Percentiles rank a stretch among this genome's conserved stretches.
These are phyloP conservation scores for Chrysogorgia sp. DNA, from an alignment of 92 coral and sea anemone genomes.

Conservation along the genomic window DNA sequence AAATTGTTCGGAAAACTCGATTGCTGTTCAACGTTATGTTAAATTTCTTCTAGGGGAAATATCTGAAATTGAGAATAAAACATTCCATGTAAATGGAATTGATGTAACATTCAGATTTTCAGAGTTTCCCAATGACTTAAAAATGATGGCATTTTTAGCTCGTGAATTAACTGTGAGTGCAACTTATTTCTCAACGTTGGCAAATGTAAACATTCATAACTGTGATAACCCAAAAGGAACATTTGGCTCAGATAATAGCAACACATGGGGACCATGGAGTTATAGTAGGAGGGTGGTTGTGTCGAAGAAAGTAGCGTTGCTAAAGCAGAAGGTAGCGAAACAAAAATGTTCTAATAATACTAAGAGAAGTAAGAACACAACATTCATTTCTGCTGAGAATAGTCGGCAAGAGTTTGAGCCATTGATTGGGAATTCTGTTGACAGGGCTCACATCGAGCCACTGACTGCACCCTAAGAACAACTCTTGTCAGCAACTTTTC, in stretches of 20 bases:
- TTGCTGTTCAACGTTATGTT: slow-evolving; percentile 68
- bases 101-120: slow-evolving; percentile 68
- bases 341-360: slow-evolving; percentile 37
- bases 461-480: slow-evolving; percentile 30
- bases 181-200: slow-evolving; percentile 72
- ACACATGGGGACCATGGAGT: slow-evolving; percentile 63
- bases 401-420: slow-evolving; percentile 72
- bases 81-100: slow-evolving; percentile 55
- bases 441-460: too few species aligned
- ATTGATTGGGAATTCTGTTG: slow-evolving; percentile 57
- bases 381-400: slow-evolving; percentile 44
- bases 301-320: slow-evolving; percentile 56
- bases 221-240: slow-evolving; percentile 52
- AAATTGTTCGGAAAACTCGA: slow-evolving; percentile 67
- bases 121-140: slow-evolving; percentile 73
- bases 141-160: slow-evolving; percentile 71
- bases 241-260: slow-evolving; percentile 57
- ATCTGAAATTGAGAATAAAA: slow-evolving; percentile 65
- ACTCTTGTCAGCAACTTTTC: slow-evolving; percentile 36
- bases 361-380: slow-evolving; percentile 57
- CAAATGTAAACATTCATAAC: slow-evolving; percentile 56
- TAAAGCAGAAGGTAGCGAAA: slow-evolving; percentile 51
- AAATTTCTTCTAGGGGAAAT: slow-evolving; percentile 63
- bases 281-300: slow-evolving; percentile 51
- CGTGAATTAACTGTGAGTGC: slow-evolving; percentile 75